Evolutionary conservation across 2,113 vertebrate genomes (phyloP).

Genomic region (Mormyrus iriodes): DNA sequence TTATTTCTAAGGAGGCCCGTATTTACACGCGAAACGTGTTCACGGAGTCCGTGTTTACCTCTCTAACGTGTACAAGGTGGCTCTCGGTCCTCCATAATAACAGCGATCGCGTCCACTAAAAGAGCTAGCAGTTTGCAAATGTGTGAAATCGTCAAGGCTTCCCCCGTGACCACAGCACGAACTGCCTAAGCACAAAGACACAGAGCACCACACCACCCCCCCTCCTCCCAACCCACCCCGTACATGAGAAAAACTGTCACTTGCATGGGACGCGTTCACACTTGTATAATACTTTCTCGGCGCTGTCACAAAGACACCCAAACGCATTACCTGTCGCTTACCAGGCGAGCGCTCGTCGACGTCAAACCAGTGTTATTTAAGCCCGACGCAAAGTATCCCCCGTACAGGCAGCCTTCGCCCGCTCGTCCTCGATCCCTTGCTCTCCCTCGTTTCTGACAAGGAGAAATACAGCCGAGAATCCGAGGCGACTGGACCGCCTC

Average conservation of each 20-base stretch:
- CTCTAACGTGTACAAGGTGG: not conserved
- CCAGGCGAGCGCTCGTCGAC: conserved; percentile 31
- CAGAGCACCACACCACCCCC: conserved; percentile 31
- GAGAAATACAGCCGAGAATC: conserved; percentile 37
- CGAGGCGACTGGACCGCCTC: conserved; percentile 41
- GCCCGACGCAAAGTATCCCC: conserved; percentile 34
- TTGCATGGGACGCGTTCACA: conserved; percentile 6
- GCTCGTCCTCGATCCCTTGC: conserved; percentile 19
- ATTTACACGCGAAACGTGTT: conserved; percentile 10
- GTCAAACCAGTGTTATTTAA: conserved; percentile 23
- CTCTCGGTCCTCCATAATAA: conserved; percentile 2
- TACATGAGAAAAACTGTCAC: conserved; percentile 32
- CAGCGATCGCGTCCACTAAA: not conserved
- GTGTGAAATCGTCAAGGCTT: conserved; percentile 5
- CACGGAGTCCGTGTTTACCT: conserved; percentile 18
- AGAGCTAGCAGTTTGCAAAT: not conserved
- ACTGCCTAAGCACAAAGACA: conserved; percentile 51
- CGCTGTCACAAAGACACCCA: not conserved
- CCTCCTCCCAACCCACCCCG: conserved; percentile 26
- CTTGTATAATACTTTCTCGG: conserved; percentile 15
- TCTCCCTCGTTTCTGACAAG: conserved; percentile 34
- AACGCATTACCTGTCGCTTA: conserved; percentile 41
- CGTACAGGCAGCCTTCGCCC: conserved; percentile 24
- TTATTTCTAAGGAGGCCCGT: not conserved
- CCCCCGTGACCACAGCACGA: conserved; percentile 33